These are phyloP conservation scores for Aproaerema taeniolella DNA, from an alignment of 2,888 invertebrate species.

Conservation along the genomic window DNA sequence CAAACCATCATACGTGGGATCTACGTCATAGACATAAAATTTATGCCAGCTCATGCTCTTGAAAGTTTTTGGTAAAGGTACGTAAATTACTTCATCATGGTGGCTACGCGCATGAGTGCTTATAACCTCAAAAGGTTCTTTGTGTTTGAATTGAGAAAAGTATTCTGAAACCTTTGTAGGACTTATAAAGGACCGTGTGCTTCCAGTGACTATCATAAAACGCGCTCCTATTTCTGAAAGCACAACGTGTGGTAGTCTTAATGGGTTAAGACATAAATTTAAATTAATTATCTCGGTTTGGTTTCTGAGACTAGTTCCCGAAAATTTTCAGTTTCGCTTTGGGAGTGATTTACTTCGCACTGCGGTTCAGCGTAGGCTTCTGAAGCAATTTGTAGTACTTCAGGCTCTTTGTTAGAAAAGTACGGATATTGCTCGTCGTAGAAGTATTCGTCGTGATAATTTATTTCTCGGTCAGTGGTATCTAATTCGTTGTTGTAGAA, in stretches of 20 bases:
- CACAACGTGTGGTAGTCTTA: slow-evolving; percentile 16
- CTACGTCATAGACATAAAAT: slow-evolving; percentile 10
- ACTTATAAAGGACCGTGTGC: slow-evolving; percentile 14
- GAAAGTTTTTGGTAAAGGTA: slow-evolving; percentile 10
- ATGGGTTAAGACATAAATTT: slow-evolving; percentile 1
- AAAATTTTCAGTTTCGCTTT: slow-evolving; percentile 7
- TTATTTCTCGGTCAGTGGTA: not conserved
- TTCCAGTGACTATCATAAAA: slow-evolving; percentile 15
- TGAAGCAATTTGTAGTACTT: not conserved
- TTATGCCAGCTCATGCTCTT: not conserved
- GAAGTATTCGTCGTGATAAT: not conserved
- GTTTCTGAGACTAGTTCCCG: slow-evolving; percentile 4
- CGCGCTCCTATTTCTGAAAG: slow-evolving; percentile 15
- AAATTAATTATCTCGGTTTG: slow-evolving; percentile 7
- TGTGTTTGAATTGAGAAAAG: slow-evolving; percentile 4
- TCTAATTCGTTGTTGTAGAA: not conserved
- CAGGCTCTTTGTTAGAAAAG: not conserved
- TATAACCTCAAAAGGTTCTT: slow-evolving; percentile 7
- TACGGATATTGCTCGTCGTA: not conserved
- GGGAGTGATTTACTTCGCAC: not conserved
- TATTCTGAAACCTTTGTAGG: slow-evolving; percentile 3
- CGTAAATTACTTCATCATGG: slow-evolving; percentile 7
- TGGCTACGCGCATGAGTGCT: slow-evolving; percentile 7
- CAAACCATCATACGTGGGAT: slow-evolving; percentile 8
- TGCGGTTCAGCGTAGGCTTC: not conserved